Evolutionary conservation across 2,113 vertebrate species (phyloP).

Genomic region (Paraplagusia blochii): DNA sequence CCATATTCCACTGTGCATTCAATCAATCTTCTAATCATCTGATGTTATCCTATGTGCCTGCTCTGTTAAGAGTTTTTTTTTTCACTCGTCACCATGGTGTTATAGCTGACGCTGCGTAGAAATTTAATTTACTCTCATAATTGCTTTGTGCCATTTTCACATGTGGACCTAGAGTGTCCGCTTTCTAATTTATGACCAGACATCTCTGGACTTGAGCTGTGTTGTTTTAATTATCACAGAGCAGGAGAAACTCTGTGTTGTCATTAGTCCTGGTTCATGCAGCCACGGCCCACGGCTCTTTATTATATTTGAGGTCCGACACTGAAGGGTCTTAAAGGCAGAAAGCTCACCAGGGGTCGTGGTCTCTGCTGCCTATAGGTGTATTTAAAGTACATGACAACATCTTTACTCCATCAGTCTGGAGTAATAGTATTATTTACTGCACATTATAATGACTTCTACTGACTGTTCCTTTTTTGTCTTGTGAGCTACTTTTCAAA

Average conservation of each 20-base stretch:
- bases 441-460: too few species aligned
- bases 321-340: slow-evolving; percentile 63
- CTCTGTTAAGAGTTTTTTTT: too few species aligned
- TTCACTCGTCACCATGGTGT: neutral
- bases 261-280: slow-evolving; percentile 65
- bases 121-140: slow-evolving; percentile 6
- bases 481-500: too few species aligned
- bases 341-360: slow-evolving; percentile 60
- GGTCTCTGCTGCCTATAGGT: slow-evolving; percentile 42
- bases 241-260: slow-evolving; percentile 67
- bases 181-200: slow-evolving; percentile 10
- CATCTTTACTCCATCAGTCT: slow-evolving; percentile 16
- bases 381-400: slow-evolving; percentile 21
- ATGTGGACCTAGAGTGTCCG: neutral
- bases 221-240: slow-evolving; percentile 52
- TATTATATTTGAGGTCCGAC: slow-evolving; percentile 64
- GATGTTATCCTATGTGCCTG: too few species aligned
- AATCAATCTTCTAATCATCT: too few species aligned
- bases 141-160: slow-evolving; percentile 10
- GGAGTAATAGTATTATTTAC: neutral
- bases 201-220: slow-evolving; percentile 26
- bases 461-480: too few species aligned
- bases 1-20: too few species aligned
- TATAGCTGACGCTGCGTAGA: neutral
- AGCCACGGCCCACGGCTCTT: slow-evolving; percentile 55